Percentiles rank a stretch among this genome's conserved stretches.
Evolutionary conservation across 2,797 vertebrate species (phyloP).

Genomic region (Pachyuromys duprasi): DNA sequence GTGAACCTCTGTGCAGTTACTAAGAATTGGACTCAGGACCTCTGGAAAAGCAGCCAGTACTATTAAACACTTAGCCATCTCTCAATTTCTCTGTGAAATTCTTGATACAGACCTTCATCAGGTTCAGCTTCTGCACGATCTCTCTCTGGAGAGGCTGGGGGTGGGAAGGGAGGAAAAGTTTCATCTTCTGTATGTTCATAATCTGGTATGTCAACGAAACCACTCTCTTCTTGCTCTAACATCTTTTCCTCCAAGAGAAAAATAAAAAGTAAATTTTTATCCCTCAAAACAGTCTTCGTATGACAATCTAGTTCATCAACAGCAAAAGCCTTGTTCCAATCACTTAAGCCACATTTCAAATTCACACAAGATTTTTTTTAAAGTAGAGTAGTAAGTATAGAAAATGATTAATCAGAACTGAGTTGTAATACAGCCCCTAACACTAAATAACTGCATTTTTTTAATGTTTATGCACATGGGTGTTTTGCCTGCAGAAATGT

Average conservation of each 20-base stretch:
- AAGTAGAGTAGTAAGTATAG: not conserved
- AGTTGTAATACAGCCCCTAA: not conserved
- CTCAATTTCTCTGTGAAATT: not conserved
- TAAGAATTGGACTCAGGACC: too few species aligned
- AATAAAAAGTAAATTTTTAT: constrained; percentile 3
- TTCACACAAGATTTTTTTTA: not conserved
- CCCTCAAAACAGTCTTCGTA: constrained; percentile 10
- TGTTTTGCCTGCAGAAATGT: not conserved
- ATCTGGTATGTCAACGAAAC: constrained; percentile 86
- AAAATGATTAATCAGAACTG: not conserved
- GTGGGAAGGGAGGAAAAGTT: constrained; percentile 92
- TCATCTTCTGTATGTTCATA: constrained; percentile 91
- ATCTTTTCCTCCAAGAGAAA: constrained; percentile 60
- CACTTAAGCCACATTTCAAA: constrained; percentile 54
- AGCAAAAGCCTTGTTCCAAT: constrained; percentile 41
- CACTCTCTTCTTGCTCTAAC: constrained; percentile 86
- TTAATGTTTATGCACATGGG: not conserved
- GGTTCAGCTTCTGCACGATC: constrained; percentile 79
- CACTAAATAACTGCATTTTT: not conserved
- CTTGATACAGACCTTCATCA: constrained; percentile 81
- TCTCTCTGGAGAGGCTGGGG: constrained; percentile 91
- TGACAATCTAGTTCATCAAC: not conserved
- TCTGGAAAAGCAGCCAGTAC: too few species aligned
- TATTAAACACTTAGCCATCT: too few species aligned
- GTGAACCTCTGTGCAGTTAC: too few species aligned